Evolutionary conservation across 2,888 invertebrate genomes (phyloP), one percentile per base, ranked within the genome.

Genomic region (Odontocerum albicorne): DNA sequence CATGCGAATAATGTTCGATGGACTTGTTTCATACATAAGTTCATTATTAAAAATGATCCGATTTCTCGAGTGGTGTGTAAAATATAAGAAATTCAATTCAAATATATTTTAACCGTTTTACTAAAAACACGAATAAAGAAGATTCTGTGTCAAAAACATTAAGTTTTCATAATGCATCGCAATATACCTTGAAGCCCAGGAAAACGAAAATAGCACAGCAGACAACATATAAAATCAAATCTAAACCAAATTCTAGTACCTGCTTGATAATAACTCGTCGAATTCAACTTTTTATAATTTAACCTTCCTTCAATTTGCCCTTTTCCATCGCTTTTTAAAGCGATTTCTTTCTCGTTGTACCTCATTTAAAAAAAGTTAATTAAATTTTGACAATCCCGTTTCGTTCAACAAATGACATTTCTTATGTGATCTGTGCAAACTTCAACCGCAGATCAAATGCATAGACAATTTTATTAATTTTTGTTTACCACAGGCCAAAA

Each of bases 321-420:
- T 60, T 81, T 81, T 56, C 79, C 79, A 66, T 80, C 81, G 69
- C 85, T 82, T 68, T 85, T 67, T 62, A 81, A 80, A 65, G 81
- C 79, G 59, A 88, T 72, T 71, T 88, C 87, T 67, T 79, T 83
- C 62, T 84, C 81, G 70, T 88, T 88, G 72, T 84, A 85, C 74
- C 86, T 84, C 88, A 88, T 89, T 73, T 69, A 71, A 4, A 42
- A 33, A n/a, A n/a, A n/a, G n/a, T n/a, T n/a, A n/a, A n/a, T n/a
- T n/a, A n/a, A n/a, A n/a, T n/a, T n/a, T n/a, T n/a, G n/a, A n/a
- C n/a, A n/a, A n/a, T n/a, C n/a, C n/a, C n/a, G n/a, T n/a, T n/a
- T n/a, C n/a, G n/a, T n/a, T n/a, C n/a, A n/a, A n/a, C n/a, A n/a
- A n/a, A n/a, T n/a, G n/a, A n/a, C n/a, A n/a, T n/a, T n/a, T n/a